Percentiles rank a stretch among this genome's conserved stretches.
Conservation (phyloP, 1,140 invertebrate genomes). For the Polypedilum vanderplanki region DNA sequence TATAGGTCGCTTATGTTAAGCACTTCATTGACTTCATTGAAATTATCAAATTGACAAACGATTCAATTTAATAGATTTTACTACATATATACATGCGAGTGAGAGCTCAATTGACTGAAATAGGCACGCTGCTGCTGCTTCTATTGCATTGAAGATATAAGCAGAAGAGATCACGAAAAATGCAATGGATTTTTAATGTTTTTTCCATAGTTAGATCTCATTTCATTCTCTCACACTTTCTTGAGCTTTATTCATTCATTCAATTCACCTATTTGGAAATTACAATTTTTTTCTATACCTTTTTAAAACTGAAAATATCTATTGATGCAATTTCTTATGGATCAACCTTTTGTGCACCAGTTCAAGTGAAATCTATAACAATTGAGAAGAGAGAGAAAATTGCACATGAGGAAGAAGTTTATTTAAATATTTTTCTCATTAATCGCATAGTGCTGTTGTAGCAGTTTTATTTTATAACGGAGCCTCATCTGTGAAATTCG, state of each 20-base stretch:
- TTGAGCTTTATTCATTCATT: no score
- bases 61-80: background rate
- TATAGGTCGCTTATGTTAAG: conserved; percentile 5
- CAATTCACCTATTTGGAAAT: no score
- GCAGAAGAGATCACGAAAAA: no score
- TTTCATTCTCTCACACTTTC: background rate
- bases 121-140: background rate
- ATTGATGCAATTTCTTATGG: no score
- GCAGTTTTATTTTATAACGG: background rate
- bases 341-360: no score
- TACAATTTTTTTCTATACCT: no score
- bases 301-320: no score
- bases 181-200: background rate
- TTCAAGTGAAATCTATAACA: no score
- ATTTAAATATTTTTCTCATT: conserved; percentile 20
- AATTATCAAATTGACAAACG: conserved; percentile 19
- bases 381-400: no score
- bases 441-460: background rate
- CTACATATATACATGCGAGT: background rate
- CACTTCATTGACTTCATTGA: background rate
- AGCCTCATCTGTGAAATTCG: background rate
- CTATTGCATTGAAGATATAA: background rate
- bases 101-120: background rate
- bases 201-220: conserved; percentile 9
- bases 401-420: background rate